Evolutionary conservation across 1,140 invertebrate genomes (phyloP).

Genomic region (Drosophila sp.): DNA sequence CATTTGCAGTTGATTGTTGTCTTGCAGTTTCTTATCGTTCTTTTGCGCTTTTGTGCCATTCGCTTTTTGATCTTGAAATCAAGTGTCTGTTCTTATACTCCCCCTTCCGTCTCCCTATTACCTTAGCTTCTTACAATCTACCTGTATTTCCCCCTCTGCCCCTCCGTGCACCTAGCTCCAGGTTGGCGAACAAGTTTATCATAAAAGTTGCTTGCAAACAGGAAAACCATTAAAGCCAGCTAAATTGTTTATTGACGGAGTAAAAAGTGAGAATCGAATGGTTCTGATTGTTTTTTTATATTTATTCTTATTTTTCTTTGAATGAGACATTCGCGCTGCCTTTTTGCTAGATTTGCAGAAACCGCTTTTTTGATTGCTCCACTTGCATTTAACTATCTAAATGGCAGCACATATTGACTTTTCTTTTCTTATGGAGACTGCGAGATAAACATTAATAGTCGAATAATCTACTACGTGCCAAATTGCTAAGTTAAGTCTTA

Average conservation of each 20-base stretch:
- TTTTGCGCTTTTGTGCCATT: constrained; percentile 54
- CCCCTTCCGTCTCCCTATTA: neutral
- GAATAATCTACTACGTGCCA: neutral
- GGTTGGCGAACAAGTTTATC: constrained; percentile 74
- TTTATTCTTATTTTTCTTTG: constrained; percentile 11
- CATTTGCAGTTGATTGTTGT: constrained; percentile 55
- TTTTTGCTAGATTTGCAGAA: constrained; percentile 48
- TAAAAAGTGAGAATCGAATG: constrained; percentile 48
- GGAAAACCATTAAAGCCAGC: constrained; percentile 74
- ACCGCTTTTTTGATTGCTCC: constrained; percentile 55
- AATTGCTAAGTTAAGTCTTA: neutral
- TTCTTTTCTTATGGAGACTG: constrained; percentile 2
- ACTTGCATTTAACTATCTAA: constrained; percentile 51
- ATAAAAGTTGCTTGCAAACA: constrained; percentile 32
- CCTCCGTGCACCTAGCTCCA: constrained; percentile 23
- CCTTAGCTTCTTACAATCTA: neutral
- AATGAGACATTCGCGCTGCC: constrained; percentile 40
- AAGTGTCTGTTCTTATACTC: constrained; percentile 44
- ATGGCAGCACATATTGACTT: constrained; percentile 20
- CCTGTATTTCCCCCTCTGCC: neutral
- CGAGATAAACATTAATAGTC: neutral
- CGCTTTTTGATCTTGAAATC: constrained; percentile 81
- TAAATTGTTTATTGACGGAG: constrained; percentile 71
- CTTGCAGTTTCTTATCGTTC: constrained; percentile 67
- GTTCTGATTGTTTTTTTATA: constrained; percentile 44